Conservation (phyloP, 2,888 invertebrate genomes). For the Microplitis manilae region DNA sequence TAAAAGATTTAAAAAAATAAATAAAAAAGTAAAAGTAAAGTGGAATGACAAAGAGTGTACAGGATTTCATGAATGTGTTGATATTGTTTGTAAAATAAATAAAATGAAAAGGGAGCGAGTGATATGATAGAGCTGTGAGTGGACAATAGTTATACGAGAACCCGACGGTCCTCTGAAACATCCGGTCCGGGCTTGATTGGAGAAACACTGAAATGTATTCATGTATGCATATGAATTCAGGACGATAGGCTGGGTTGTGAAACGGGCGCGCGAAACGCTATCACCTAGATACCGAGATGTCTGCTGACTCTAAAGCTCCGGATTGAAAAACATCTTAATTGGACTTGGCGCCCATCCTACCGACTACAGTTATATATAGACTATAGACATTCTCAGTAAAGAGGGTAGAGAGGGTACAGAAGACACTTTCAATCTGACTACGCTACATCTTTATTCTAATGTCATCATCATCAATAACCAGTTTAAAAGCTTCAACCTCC, state of each 20-base stretch:
- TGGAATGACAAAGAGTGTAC: not conserved
- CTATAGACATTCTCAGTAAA: no score
- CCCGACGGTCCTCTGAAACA: constrained; percentile 35
- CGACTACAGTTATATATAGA: no score
- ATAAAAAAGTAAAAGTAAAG: not conserved
- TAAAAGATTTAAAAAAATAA: not conserved
- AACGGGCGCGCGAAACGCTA: constrained; percentile 15
- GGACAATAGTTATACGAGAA: constrained; percentile 40
- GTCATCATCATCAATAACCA: constrained; percentile 26
- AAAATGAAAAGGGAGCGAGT: constrained; percentile 6
- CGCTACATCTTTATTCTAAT: constrained; percentile 29
- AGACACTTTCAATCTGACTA: constrained; percentile 10
- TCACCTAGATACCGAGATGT: constrained; percentile 23
- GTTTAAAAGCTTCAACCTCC: not conserved
- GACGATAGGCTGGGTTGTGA: constrained; percentile 35
- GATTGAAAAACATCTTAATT: constrained; percentile 65
- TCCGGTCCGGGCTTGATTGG: constrained; percentile 63
- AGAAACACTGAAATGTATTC: constrained; percentile 68
- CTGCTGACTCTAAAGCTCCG: constrained; percentile 17
- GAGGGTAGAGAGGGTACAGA: not conserved
- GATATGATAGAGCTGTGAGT: constrained; percentile 22
- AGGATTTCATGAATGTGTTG: not conserved
- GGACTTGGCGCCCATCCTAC: constrained; percentile 51
- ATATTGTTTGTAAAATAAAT: constrained; percentile 26
- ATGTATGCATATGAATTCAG: constrained; percentile 71